Evolutionary conservation across 2,888 invertebrate genomes (phyloP).

Genomic region (Hydriomena furcata): DNA sequence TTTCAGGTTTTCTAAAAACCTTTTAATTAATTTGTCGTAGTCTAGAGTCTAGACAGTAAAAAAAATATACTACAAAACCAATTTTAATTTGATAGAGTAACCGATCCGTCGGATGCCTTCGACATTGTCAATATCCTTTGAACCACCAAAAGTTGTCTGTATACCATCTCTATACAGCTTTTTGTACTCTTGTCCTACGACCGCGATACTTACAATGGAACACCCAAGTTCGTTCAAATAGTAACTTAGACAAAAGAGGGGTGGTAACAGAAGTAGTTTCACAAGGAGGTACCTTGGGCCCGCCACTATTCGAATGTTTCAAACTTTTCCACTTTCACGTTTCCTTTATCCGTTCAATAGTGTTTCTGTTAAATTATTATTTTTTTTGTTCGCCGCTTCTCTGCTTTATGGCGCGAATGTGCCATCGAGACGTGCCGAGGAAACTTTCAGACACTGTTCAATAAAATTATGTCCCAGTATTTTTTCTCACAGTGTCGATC

Average conservation of each 20-base stretch:
- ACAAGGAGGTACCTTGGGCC: constrained; percentile 65
- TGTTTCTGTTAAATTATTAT: constrained; percentile 77
- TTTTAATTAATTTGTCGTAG: constrained; percentile 24
- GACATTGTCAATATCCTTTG: constrained; percentile 41
- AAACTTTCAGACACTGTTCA: constrained; percentile 32
- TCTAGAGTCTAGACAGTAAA: constrained; percentile 45
- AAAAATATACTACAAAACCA: constrained; percentile 41
- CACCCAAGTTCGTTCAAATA: constrained; percentile 66
- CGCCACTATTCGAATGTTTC: constrained; percentile 65
- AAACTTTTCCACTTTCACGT: constrained; percentile 76
- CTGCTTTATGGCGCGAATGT: constrained; percentile 65
- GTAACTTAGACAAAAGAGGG: constrained; percentile 78
- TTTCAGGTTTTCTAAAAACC: constrained; percentile 2
- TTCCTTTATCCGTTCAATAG: constrained; percentile 74
- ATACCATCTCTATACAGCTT: constrained; percentile 38
- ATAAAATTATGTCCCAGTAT: constrained; percentile 3
- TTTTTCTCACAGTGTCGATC: background rate
- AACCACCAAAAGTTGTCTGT: constrained; percentile 54
- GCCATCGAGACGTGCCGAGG: constrained; percentile 48
- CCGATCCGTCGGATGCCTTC: constrained; percentile 41
- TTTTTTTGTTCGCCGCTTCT: constrained; percentile 54
- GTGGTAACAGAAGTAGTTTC: constrained; percentile 71
- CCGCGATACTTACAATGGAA: constrained; percentile 55
- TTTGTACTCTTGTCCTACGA: constrained; percentile 36
- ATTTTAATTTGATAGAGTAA: constrained; percentile 58